These are phyloP conservation scores for Hoplostethus atlanticus DNA, from an alignment of 2,797 vertebrate species.

Conservation along the genomic window DNA sequence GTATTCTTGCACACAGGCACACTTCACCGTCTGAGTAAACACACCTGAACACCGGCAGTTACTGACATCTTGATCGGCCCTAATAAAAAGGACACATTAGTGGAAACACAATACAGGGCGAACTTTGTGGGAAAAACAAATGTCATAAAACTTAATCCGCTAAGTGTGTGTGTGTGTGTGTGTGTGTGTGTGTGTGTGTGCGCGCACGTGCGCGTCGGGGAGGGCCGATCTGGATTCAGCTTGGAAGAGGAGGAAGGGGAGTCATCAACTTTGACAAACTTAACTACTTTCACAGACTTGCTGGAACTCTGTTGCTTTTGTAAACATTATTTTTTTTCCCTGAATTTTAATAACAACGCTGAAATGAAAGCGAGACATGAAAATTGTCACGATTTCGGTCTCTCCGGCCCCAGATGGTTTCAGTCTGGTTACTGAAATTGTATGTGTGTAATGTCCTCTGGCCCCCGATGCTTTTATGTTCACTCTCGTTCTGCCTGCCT, in stretches of 20 bases:
- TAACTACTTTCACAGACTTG: slow-evolving; percentile 55
- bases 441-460: slow-evolving; percentile 3
- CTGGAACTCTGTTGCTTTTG: slow-evolving; percentile 14
- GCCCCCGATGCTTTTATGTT: not conserved
- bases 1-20: not conserved
- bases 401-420: not conserved
- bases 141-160: too few species aligned
- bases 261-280: slow-evolving; percentile 35
- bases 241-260: not conserved
- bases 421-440: slow-evolving; percentile 1
- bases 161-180: not conserved
- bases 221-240: not conserved
- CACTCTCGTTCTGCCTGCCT: slow-evolving; percentile 5
- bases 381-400: slow-evolving; percentile 13
- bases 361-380: slow-evolving; percentile 11
- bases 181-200: not conserved
- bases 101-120: too few species aligned
- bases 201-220: not conserved
- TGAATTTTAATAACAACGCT: slow-evolving; percentile 26
- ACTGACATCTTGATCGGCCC: not conserved
- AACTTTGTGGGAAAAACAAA: too few species aligned
- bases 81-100: too few species aligned
- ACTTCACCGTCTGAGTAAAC: slow-evolving; percentile 3
- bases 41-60: not conserved
- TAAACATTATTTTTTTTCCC: not conserved